Evolutionary conservation across 2,888 invertebrate species (phyloP).

Genomic region (Hyles lineata): DNA sequence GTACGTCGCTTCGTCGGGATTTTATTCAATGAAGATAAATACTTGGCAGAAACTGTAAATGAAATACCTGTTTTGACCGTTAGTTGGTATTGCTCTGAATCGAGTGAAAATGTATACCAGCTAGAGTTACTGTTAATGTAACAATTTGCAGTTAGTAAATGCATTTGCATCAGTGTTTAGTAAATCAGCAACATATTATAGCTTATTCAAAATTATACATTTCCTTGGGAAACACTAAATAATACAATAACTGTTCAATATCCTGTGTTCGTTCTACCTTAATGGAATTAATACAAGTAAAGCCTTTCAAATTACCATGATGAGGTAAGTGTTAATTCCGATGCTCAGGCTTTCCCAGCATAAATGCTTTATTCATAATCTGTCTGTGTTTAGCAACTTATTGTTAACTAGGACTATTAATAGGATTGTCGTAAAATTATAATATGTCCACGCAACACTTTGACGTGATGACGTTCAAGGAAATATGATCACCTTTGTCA

Average conservation of each 20-base stretch:
- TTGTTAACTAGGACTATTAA: background rate
- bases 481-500: too few relatives aligned
- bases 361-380: background rate
- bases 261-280: too few relatives aligned
- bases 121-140: too few relatives aligned
- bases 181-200: too few relatives aligned
- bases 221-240: too few relatives aligned
- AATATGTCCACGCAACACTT: too few relatives aligned
- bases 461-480: too few relatives aligned
- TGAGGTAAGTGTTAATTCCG: background rate
- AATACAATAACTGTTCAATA: too few relatives aligned
- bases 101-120: too few relatives aligned
- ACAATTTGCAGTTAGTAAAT: too few relatives aligned
- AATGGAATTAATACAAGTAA: background rate
- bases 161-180: too few relatives aligned
- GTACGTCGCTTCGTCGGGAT: background rate
- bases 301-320: background rate
- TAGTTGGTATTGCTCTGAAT: background rate
- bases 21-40: background rate
- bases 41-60: background rate
- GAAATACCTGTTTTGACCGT: background rate
- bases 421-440: background rate
- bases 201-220: too few relatives aligned
- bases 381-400: background rate
- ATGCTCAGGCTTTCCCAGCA: constrained; percentile 1